Conservation (phyloP, 2,888 invertebrate species). For the Napeogenes inachia region DNA sequence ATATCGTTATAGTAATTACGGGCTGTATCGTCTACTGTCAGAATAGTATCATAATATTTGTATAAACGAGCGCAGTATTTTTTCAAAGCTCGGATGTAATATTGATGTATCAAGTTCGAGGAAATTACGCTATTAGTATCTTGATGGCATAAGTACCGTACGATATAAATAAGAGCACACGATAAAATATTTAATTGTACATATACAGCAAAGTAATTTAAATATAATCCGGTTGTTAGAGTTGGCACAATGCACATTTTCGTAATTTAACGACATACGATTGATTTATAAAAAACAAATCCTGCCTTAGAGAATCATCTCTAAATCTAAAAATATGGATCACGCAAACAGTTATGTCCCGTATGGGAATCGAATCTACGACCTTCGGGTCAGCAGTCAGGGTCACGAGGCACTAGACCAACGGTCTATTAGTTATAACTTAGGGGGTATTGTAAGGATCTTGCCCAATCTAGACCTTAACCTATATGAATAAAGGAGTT, state of each 20-base stretch:
- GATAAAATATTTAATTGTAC: neutral
- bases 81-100: conserved; percentile 48
- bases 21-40: conserved; percentile 54
- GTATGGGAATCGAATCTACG: too few species aligned
- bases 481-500: conserved; percentile 52
- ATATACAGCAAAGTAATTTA: neutral
- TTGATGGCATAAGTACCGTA: conserved; percentile 4
- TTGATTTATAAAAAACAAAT: too few species aligned
- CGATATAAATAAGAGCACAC: neutral
- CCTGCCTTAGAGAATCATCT: too few species aligned
- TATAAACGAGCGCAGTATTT: conserved; percentile 53
- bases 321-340: too few species aligned
- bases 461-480: conserved; percentile 48
- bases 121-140: conserved; percentile 9
- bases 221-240: too few species aligned
- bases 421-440: conserved; percentile 1
- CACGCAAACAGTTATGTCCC: too few species aligned
- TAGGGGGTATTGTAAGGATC: conserved; percentile 28
- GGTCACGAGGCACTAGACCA: neutral
- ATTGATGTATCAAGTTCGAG: conserved; percentile 12
- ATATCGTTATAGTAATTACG: conserved; percentile 44
- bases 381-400: too few species aligned
- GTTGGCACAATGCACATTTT: too few species aligned
- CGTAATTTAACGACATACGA: too few species aligned
- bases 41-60: conserved; percentile 50